A percentile compares a stretch with the other conserved stretches of the same genome.
These are phyloP conservation scores for Plotosus lineatus DNA, from an alignment of 2,113 vertebrate species.

Conservation along the genomic window DNA sequence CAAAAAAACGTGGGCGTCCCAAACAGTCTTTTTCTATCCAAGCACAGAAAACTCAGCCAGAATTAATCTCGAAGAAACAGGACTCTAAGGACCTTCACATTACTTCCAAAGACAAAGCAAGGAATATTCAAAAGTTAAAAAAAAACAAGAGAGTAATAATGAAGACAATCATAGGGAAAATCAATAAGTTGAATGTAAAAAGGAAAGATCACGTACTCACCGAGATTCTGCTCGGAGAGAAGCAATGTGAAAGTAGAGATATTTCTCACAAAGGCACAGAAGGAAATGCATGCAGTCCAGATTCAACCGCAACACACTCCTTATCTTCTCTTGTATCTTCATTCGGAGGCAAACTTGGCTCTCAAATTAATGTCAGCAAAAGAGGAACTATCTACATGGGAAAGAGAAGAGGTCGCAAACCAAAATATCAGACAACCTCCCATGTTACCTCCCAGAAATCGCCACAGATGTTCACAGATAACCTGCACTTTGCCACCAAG, in stretches of 20 bases:
- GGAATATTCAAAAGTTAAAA: slow-evolving; percentile 50
- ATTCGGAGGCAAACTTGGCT: slow-evolving; percentile 87
- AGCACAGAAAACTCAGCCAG: slow-evolving; percentile 70
- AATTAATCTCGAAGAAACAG: slow-evolving; percentile 43
- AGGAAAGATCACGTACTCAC: slow-evolving; percentile 90
- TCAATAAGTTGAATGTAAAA: slow-evolving; percentile 92
- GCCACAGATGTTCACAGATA: slow-evolving; percentile 34
- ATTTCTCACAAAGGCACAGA: slow-evolving; percentile 49
- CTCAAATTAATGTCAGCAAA: slow-evolving; percentile 98
- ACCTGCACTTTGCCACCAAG: neutral
- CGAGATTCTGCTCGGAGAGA: slow-evolving; percentile 75
- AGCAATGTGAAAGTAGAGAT: slow-evolving; percentile 50
- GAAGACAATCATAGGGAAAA: slow-evolving; percentile 92
- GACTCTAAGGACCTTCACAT: slow-evolving; percentile 4
- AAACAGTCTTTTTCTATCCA: slow-evolving; percentile 74
- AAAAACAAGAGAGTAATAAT: slow-evolving; percentile 84
- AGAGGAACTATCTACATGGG: slow-evolving; percentile 99
- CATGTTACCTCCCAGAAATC: slow-evolving; percentile 7
- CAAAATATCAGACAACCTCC: slow-evolving; percentile 75
- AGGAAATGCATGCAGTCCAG: slow-evolving; percentile 63
- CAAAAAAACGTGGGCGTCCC: slow-evolving; percentile 87
- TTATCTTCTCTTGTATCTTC: slow-evolving; percentile 90
- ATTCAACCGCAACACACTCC: slow-evolving; percentile 79
- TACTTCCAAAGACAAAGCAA: slow-evolving; percentile 65
- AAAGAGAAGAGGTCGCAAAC: slow-evolving; percentile 93